phyloP scores from a whole-genome alignment of 2,797 vertebrate genomes.

The Enteromius radiatus region DNA sequence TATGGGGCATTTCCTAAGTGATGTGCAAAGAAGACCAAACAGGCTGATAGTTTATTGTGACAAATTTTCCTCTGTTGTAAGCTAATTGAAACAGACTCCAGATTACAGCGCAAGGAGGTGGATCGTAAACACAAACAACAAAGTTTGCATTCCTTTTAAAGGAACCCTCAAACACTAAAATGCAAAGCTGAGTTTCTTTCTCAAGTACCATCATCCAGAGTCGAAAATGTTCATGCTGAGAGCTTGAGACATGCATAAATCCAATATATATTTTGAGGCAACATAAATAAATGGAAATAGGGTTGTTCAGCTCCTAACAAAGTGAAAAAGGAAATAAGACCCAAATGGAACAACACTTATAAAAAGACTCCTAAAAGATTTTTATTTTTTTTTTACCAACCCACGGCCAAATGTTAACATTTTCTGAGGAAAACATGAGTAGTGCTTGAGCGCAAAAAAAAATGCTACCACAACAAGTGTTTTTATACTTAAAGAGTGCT shows the following conservation, averaged over 20 bases:
- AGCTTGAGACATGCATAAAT: conserved; percentile 11
- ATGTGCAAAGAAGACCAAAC: conserved; percentile 13
- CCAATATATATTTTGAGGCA: conserved; percentile 2
- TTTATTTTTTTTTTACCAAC: not conserved
- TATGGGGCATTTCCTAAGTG: not conserved
- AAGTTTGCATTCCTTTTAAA: not conserved
- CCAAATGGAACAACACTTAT: not conserved
- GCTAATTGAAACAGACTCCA: conserved; percentile 26
- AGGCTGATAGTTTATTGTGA: not conserved
- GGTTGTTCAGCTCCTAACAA: not conserved
- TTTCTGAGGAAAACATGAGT: not conserved
- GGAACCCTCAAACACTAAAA: not conserved
- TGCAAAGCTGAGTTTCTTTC: not conserved
- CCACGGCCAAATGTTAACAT: not conserved
- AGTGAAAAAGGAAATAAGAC: not conserved
- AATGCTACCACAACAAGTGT: not conserved
- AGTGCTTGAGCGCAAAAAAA: not conserved
- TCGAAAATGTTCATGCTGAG: conserved; percentile 11
- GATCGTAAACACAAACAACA: not conserved
- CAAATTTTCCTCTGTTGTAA: not conserved
- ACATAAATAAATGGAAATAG: conserved; percentile 4
- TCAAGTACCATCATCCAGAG: conserved; percentile 15
- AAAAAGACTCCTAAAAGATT: not conserved
- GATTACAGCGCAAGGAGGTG: not conserved
- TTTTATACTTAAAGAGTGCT: not conserved